phyloP scores from a whole-genome alignment of 2,888 invertebrate species.

The Nephrotoma appendiculata region DNA sequence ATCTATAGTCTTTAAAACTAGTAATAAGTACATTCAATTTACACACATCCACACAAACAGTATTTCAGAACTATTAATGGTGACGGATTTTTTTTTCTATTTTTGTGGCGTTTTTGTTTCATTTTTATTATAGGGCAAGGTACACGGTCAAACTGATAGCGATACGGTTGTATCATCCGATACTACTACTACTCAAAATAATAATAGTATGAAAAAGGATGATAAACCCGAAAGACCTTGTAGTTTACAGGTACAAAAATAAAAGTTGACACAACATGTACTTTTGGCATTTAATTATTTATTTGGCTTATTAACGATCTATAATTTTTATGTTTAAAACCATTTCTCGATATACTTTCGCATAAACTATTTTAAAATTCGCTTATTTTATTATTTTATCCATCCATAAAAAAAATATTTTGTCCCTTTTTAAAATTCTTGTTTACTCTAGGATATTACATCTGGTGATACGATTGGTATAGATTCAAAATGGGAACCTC shows the following conservation, averaged over 20 bases:
- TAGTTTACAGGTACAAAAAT: slow-evolving; percentile 15
- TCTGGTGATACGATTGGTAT: slow-evolving; percentile 4
- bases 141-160: slow-evolving; percentile 15
- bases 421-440: slow-evolving; percentile 6
- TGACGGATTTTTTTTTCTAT: slow-evolving; percentile 3
- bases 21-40: neutral
- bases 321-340: neutral
- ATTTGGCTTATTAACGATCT: neutral
- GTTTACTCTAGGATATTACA: slow-evolving; percentile 10
- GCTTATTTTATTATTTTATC: neutral
- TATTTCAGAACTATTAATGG: neutral
- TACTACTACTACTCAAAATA: slow-evolving; percentile 9
- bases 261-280: neutral
- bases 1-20: slow-evolving; percentile 4
- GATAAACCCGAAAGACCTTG: slow-evolving; percentile 15
- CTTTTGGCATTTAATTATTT: neutral
- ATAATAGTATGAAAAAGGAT: slow-evolving; percentile 13
- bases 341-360: neutral
- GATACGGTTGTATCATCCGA: slow-evolving; percentile 7
- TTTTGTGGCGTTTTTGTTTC: slow-evolving; percentile 9
- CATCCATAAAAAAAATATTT: neutral
- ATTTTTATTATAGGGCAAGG: slow-evolving; percentile 17
- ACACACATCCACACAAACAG: neutral
- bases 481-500: slow-evolving; percentile 53
- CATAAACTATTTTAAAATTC: neutral